These are phyloP conservation scores for Yasuhikotakia modesta DNA, from an alignment of 2,797 vertebrate species.

Conservation along the genomic window DNA sequence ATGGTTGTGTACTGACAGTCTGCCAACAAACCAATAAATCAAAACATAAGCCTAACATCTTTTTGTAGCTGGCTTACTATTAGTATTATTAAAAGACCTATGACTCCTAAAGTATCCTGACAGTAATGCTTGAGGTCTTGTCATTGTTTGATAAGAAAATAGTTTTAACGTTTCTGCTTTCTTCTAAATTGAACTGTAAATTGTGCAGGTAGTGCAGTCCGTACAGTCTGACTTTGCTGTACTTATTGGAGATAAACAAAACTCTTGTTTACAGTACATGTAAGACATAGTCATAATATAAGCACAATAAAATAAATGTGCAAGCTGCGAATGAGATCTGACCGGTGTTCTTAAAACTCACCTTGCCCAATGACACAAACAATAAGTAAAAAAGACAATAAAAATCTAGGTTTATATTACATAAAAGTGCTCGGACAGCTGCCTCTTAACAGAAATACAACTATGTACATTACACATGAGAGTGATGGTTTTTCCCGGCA, in stretches of 20 bases:
- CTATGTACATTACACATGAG: constrained; percentile 93
- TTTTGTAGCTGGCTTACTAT: background rate
- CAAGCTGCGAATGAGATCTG: constrained; percentile 47
- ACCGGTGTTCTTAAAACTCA: constrained; percentile 48
- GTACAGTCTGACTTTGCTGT: constrained; percentile 37
- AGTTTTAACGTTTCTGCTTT: constrained; percentile 47
- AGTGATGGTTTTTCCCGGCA: constrained; percentile 73
- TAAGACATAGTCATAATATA: constrained; percentile 23
- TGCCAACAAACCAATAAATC: background rate
- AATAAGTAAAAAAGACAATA: constrained; percentile 50
- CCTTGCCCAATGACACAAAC: constrained; percentile 66
- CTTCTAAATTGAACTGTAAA: constrained; percentile 48
- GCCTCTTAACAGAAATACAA: constrained; percentile 84
- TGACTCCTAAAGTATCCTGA: constrained; percentile 26
- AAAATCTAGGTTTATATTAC: constrained; percentile 76
- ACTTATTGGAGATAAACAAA: constrained; percentile 30
- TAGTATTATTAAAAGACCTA: background rate
- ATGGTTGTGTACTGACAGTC: background rate
- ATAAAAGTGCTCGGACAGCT: constrained; percentile 88
- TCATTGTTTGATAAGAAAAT: constrained; percentile 60
- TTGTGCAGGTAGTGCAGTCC: constrained; percentile 64
- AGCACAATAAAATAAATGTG: constrained; percentile 61
- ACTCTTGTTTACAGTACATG: constrained; percentile 59
- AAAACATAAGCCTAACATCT: background rate
- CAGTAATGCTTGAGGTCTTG: constrained; percentile 51